These are phyloP conservation scores for Tenthredo livida DNA, from an alignment of 2,888 invertebrate species.

Conservation along the genomic window DNA sequence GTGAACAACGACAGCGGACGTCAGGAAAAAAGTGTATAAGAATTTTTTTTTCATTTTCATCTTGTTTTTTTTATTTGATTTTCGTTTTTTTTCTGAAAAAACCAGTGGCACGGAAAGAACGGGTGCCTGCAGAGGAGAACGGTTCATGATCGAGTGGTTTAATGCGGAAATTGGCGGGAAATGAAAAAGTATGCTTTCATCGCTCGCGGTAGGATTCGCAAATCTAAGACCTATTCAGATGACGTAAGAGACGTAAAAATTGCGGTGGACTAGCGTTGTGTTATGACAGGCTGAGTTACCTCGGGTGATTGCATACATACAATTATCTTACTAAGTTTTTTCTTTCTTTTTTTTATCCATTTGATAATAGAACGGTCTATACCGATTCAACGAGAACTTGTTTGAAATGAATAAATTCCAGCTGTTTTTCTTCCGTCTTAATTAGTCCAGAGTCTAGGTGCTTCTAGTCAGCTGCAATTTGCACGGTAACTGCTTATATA, in stretches of 20 bases:
- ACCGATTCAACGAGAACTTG: neutral
- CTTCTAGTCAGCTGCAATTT: neutral
- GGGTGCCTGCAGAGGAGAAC: constrained; percentile 46
- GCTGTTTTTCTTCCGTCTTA: constrained; percentile 17
- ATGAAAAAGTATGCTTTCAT: constrained; percentile 63
- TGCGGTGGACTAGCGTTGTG: neutral
- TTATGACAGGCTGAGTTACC: neutral
- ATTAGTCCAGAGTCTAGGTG: constrained; percentile 4
- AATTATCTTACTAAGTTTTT: neutral
- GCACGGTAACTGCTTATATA: constrained; percentile 10
- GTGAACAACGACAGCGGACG: neutral
- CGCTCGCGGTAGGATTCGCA: neutral
- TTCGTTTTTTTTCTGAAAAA: too few relatives aligned
- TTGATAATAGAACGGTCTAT: neutral
- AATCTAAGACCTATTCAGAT: constrained; percentile 21
- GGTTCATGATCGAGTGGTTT: constrained; percentile 63
- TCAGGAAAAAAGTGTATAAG: neutral
- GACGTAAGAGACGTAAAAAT: neutral
- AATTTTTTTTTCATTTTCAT: constrained; percentile 18
- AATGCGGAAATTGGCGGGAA: constrained; percentile 71
- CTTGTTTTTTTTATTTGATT: neutral
- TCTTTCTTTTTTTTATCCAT: neutral
- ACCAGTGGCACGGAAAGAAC: constrained; percentile 19
- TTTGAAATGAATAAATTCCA: neutral
- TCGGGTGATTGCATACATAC: neutral